Base-by-base conservation (phyloP, 2,888 invertebrate species). In the Drosophila mercatorum region DNA sequence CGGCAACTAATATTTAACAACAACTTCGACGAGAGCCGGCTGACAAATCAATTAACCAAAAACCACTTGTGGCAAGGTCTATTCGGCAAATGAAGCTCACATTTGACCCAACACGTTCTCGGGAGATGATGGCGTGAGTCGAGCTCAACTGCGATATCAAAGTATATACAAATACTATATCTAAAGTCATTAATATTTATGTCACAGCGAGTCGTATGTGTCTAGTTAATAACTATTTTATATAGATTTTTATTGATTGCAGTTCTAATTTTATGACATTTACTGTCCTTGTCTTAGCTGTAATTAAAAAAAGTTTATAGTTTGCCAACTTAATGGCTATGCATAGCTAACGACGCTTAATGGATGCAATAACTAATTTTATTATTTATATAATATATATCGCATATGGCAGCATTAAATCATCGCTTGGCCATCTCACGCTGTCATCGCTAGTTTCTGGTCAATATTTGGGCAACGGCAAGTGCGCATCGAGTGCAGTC, bases 41-140 rank as follows among this genome's bases (percentile, higher is more conserved):
- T 78, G 38, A 59, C 67, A 74, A 78, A 73, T 73, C 74, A 74
- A 74, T 74, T 73, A 78, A 60, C 59, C 14, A 47, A 56, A 41
- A 64, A 47, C 34, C 59, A 41, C 41, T 47, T 53, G 68, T 59
- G 58, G 49, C 47, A 31, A 44, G 14, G 17, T 53, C 26, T 55
- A 22, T 43, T 17, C 44, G 4, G 7, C 55, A 36, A 49, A 26
- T 47, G n/a, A 51, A 17, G 51, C 53, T 61, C 41, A 31, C 71
- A 56, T 65, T 65, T 57, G 46, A 31, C 57, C 57, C 51, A 52
- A 2, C 55, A 17, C 41, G 36, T 14, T 44, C 0, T 38, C 17
- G n/a, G 60, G 55, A n/a, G 44, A 40, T 56, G 59, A 17, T 14
- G 40, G 5, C 38, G 53, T 67, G 34, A 49, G 34, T 26, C 14